Evolutionary conservation across 1,140 invertebrate genomes (phyloP), one percentile per base, ranked within the genome.

Genomic region (Diorhabda elongata): DNA sequence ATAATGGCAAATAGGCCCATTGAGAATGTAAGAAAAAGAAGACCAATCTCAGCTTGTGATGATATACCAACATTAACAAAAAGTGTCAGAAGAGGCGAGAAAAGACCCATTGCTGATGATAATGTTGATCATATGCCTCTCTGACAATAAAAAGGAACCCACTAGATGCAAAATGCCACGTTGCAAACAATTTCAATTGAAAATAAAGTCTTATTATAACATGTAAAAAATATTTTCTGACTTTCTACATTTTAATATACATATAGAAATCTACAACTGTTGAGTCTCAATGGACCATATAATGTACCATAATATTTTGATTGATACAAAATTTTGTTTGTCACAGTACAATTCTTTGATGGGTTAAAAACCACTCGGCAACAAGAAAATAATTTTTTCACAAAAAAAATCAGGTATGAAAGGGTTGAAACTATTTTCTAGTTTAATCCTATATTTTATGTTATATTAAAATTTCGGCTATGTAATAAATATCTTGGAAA

Each of bases 41-140:
- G 56, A 57, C 5, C 56, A 8, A 57, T 8, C 56, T 57, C 56
- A 7, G 56, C 56, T 57, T 57, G 56, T 57, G 56, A 57, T 57
- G 56, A 57, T 57, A 57, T 11, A 57, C 56, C 56, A 57, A 57
- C 56, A 57, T 57, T 11, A 57, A 9, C 56, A 57, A 7, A 57
- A 57, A 57, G 8, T 57, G 56, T 57, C 56, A 57, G 56, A 57
- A 57, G 5, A 57, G 5, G 56, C 56, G 56, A 57, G 56, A 57
- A 57, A 57, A 57, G 56, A 7, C 56, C 56, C 56, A 57, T 57
- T 57, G 56, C 56, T 57, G 56, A 57, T 57, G 56, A 57, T 57
- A 57, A 57, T 57, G 56, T 57, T 57, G 56, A 57, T 57, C 56
- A 57, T 7, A 57, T 7, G 56, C 56, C 56, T 57, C 5, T 57